Evolutionary conservation across 1,140 invertebrate species (phyloP), one percentile per base, ranked within the genome.

Genomic region (Hyposmocoma kahamanoa): DNA sequence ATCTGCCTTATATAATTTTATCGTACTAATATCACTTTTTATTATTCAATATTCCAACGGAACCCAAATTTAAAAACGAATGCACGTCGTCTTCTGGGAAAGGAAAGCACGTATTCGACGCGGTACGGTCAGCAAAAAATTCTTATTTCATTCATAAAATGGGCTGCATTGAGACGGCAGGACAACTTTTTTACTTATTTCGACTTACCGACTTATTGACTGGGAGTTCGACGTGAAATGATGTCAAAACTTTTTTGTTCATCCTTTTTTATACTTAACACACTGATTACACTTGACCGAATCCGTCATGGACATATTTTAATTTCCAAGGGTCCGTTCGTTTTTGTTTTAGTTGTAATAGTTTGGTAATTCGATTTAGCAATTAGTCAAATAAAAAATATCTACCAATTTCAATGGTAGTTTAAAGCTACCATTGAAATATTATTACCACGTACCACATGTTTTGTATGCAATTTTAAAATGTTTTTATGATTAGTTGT

Each of bases 91-190:
- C 42, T 60, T 63, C 55, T 59, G 67, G 54, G 67, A 77, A 72
- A 83, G 79, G 81, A 84, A 83, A 78, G 77, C 81, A 84, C 81
- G 81, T 84, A 84, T 84, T 84, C 65, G 77, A 63, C 73, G 73
- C 73, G 76, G 77, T 79, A 66, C 71, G 54, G 56, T 67, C n/a
- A 62, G 58, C 61, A 72, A 79, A 70, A 84, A 84, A 84, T 76
- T 73, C 67, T 74, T 80, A 83, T 84, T 83, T 81, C 81, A 84
- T 84, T 84, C 81, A 84, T 84, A 84, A 83, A 82, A 79, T 71
- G 74, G 78, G 69, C 72, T 59, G 75, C 72, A 84, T 82, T 81
- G 70, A 84, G 74, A 67, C 44, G 54, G 52, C 32, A 51, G 58
- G 56, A 15, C 42, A 24, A 32, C 42, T 68, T 77, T 74, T 73